A percentile compares a stretch with the other conserved stretches of the same genome.
Evolutionary conservation across 2,113 vertebrate species (phyloP).

Genomic region (Neomonachus schauinslandi): DNA sequence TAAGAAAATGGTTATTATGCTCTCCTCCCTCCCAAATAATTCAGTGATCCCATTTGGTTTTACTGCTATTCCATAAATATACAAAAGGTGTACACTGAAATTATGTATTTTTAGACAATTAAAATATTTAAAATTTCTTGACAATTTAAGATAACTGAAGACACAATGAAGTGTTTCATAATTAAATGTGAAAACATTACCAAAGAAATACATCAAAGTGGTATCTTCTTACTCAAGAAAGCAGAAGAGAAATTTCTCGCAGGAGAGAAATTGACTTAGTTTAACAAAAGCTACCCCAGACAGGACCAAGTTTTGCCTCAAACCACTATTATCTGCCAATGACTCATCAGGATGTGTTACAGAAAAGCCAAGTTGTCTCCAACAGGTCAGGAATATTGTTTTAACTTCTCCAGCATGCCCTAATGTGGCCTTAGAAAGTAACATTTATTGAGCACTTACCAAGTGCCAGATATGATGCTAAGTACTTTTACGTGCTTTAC

Average conservation of each 20-base stretch:
- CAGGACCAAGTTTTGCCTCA: background rate
- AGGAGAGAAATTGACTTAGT: background rate
- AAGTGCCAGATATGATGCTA: background rate
- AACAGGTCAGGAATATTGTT: background rate
- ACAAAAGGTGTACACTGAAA: background rate
- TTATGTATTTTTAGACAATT: background rate
- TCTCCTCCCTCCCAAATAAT: background rate
- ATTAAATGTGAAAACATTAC: background rate
- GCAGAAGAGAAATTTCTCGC: background rate
- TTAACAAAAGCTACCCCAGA: background rate
- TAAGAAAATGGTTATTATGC: constrained; percentile 24
- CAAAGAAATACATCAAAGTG: constrained; percentile 20
- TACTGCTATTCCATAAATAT: background rate
- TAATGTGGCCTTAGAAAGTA: background rate
- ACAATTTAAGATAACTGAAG: constrained; percentile 23
- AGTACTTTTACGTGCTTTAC: background rate
- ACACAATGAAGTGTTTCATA: background rate
- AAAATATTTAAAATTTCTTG: constrained; percentile 21
- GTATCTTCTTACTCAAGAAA: background rate
- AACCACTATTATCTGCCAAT: background rate
- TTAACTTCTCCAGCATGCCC: background rate
- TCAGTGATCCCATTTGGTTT: background rate
- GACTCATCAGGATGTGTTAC: background rate
- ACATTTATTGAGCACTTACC: background rate
- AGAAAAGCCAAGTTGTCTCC: background rate